phyloP scores from a whole-genome alignment of 2,797 vertebrate species.

The Eulemur mongoz region DNA sequence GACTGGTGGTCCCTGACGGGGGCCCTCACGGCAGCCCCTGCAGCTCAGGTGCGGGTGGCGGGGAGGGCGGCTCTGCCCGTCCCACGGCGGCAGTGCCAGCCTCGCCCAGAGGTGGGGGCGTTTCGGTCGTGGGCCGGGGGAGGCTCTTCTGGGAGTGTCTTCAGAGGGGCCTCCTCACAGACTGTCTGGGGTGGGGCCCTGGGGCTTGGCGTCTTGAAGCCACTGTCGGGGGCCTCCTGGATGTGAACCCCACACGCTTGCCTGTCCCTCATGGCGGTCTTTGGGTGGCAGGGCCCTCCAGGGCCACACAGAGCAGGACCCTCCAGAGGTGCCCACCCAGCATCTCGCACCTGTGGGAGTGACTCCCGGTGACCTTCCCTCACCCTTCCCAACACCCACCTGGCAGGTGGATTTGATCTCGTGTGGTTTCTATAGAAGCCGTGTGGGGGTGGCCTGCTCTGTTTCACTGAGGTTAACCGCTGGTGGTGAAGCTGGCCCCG shows the following conservation, averaged over 20 bases:
- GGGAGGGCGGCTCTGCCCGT: neutral
- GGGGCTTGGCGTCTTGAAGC: neutral
- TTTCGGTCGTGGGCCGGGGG: neutral
- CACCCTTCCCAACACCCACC: too few relatives aligned
- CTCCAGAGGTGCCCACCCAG: neutral
- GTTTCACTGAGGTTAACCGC: neutral
- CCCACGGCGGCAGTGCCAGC: neutral
- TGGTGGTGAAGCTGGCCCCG: neutral
- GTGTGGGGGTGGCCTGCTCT: accelerated
- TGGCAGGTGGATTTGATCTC: accelerated
- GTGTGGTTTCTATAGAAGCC: accelerated
- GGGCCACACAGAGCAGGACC: neutral
- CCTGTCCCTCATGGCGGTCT: accelerated
- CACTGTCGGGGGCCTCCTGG: neutral
- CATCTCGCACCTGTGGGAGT: accelerated
- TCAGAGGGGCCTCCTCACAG: neutral
- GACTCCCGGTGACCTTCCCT: accelerated
- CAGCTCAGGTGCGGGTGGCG: neutral
- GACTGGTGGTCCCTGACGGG: neutral
- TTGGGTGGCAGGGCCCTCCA: neutral
- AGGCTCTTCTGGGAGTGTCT: neutral
- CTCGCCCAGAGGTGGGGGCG: neutral
- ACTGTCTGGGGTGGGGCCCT: too few relatives aligned
- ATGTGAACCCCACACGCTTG: neutral
- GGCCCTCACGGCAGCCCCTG: neutral